These are phyloP conservation scores for Hirudo medicinalis DNA, from an alignment of 1,140 invertebrate species.

Conservation along the genomic window DNA sequence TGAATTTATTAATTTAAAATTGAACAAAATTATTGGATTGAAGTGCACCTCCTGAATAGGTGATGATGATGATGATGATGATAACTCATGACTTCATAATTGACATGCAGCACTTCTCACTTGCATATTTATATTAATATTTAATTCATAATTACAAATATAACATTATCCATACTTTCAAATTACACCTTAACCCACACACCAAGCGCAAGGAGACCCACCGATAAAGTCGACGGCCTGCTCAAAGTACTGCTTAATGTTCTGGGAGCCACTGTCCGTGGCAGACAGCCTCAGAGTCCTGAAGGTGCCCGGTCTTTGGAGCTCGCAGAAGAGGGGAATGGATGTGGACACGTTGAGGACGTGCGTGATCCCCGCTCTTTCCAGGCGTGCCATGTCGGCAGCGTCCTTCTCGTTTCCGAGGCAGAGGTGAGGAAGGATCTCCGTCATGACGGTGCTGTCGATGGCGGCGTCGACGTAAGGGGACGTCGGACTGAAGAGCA, in stretches of 20 bases:
- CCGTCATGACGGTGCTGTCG: conserved; percentile 61
- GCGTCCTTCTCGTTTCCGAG: conserved; percentile 74
- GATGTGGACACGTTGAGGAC: conserved; percentile 67
- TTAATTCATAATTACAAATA: too few species aligned
- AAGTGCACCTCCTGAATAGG: too few species aligned
- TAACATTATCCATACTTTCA: too few species aligned
- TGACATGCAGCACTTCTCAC: too few species aligned
- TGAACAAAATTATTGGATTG: too few species aligned
- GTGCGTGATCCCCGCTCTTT: conserved; percentile 36
- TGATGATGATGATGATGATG: too few species aligned
- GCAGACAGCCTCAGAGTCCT: conserved; percentile 59
- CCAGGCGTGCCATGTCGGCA: conserved; percentile 55
- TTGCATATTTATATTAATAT: too few species aligned
- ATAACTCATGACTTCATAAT: too few species aligned
- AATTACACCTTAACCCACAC: too few species aligned
- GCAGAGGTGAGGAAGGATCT: conserved; percentile 70
- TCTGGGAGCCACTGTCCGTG: conserved; percentile 70
- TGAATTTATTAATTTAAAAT: too few species aligned
- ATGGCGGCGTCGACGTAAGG: conserved; percentile 46
- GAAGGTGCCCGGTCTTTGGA: conserved; percentile 52
- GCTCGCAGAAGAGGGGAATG: conserved; percentile 44
- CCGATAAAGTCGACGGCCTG: conserved; percentile 80
- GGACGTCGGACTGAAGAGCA: conserved; percentile 36
- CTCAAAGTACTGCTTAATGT: conserved; percentile 80
- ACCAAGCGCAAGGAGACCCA: conserved; percentile 43